These are phyloP conservation scores for Macroramphosus scolopax DNA, from an alignment of 2,797 vertebrate genomes.

Conservation along the genomic window DNA sequence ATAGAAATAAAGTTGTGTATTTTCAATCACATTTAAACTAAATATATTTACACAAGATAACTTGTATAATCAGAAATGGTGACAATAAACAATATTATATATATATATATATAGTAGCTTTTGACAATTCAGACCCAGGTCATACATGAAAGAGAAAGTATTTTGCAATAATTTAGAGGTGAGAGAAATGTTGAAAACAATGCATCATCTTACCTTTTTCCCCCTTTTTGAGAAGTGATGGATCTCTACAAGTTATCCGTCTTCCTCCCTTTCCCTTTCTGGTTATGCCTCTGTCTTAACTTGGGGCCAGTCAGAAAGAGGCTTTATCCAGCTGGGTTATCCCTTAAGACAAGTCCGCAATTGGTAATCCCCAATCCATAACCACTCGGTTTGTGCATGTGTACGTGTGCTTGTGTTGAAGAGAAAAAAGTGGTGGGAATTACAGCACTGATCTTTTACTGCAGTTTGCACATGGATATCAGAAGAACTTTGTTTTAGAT, in stretches of 20 bases:
- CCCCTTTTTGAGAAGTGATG: slow-evolving; percentile 25
- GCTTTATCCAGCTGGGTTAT: slow-evolving; percentile 78
- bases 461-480: background rate
- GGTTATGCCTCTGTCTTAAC: slow-evolving; percentile 35
- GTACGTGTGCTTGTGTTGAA: slow-evolving; percentile 22
- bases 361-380: slow-evolving; percentile 75
- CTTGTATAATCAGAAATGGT: no score
- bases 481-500: slow-evolving; percentile 5
- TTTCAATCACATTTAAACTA: background rate
- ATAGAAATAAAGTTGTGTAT: no score
- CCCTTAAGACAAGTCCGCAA: slow-evolving; percentile 71
- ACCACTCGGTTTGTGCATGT: slow-evolving; percentile 41
- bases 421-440: slow-evolving; percentile 20
- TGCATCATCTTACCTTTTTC: slow-evolving; percentile 68
- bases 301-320: slow-evolving; percentile 48
- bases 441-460: no score
- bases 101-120: no score
- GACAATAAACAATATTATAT: no score
- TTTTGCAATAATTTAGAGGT: no score
- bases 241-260: slow-evolving; percentile 28
- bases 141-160: no score
- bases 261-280: slow-evolving; percentile 44
- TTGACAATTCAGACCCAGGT: no score
- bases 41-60: background rate
- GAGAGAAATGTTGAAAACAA: slow-evolving; percentile 1